A percentile compares a stretch with the other conserved stretches of the same genome.
Conservation (phyloP, 23 tunicate genomes). For the Halocynthia roretzi region DNA sequence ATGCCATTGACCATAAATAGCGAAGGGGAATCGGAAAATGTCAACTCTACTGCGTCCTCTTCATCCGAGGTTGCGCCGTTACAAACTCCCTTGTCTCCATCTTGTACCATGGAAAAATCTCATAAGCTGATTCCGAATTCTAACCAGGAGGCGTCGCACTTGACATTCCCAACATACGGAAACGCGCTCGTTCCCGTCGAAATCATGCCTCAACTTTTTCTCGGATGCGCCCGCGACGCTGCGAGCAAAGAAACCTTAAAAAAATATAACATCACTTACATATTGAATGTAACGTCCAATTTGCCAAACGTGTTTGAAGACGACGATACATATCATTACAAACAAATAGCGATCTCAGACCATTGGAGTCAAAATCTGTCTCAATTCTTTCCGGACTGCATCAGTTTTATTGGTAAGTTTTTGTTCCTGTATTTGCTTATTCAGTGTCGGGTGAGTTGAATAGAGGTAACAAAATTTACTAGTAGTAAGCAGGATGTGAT, state of each 20-base stretch:
- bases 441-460: not conserved
- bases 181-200: constrained; percentile 66
- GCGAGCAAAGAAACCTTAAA: constrained; percentile 59
- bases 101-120: constrained; percentile 17
- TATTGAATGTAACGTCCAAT: constrained; percentile 90
- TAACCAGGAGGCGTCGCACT: constrained; percentile 3
- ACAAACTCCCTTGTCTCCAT: constrained; percentile 19
- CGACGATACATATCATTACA: constrained; percentile 64
- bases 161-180: constrained; percentile 25
- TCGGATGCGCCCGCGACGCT: constrained; percentile 93
- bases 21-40: constrained; percentile 84
- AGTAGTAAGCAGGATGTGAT: too few species aligned
- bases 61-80: constrained; percentile 28
- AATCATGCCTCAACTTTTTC: constrained; percentile 69
- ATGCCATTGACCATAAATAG: constrained; percentile 38
- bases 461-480: too few species aligned
- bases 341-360: constrained; percentile 92
- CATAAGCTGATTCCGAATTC: constrained; percentile 27
- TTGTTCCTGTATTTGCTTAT: not conserved
- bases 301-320: constrained; percentile 88
- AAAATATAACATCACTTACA: constrained; percentile 69
- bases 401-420: constrained; percentile 86
- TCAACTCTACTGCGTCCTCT: constrained; percentile 48
- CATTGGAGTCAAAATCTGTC: constrained; percentile 98
- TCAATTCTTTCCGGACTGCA: constrained; percentile 92